phyloP scores from a whole-genome alignment of 2,113 vertebrate genomes.

The Actenoides hombroni region DNA sequence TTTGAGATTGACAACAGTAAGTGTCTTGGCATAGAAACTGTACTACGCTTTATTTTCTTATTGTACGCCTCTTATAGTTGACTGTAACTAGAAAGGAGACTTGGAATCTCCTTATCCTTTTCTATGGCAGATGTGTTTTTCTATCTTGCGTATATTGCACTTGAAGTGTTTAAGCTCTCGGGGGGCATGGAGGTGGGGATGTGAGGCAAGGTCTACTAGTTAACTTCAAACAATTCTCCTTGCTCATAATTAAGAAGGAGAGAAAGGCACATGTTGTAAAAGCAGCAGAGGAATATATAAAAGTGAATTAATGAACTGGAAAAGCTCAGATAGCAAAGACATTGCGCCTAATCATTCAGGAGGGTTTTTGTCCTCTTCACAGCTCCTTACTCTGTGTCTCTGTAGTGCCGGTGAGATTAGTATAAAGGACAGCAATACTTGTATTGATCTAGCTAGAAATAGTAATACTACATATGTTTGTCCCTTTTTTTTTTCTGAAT shows the following conservation, averaged over 20 bases:
- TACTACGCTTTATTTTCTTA: neutral
- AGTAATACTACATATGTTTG: neutral
- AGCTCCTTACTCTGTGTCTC: neutral
- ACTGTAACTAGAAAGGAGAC: neutral
- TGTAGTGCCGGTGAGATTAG: neutral
- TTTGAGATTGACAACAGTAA: neutral
- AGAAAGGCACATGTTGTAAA: constrained; percentile 58
- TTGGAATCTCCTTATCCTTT: neutral
- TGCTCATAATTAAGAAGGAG: constrained; percentile 43
- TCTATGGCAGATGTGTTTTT: neutral
- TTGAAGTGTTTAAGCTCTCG: constrained; percentile 57
- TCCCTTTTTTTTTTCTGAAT: neutral
- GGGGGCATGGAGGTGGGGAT: neutral
- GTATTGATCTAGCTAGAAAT: neutral
- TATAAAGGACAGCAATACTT: neutral
- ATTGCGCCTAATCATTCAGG: neutral
- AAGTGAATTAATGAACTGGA: constrained; percentile 70
- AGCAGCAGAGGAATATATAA: constrained; percentile 62
- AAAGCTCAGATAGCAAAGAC: constrained; percentile 50
- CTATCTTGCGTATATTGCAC: neutral
- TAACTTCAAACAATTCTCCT: constrained; percentile 63
- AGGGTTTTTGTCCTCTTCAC: neutral
- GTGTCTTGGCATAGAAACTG: neutral
- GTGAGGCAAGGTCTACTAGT: constrained; percentile 39
- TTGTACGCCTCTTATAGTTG: neutral